Percentiles rank a stretch among this genome's conserved stretches.
phyloP scores from a whole-genome alignment of 2,113 vertebrate genomes.

The Scophthalmus maximus region DNA sequence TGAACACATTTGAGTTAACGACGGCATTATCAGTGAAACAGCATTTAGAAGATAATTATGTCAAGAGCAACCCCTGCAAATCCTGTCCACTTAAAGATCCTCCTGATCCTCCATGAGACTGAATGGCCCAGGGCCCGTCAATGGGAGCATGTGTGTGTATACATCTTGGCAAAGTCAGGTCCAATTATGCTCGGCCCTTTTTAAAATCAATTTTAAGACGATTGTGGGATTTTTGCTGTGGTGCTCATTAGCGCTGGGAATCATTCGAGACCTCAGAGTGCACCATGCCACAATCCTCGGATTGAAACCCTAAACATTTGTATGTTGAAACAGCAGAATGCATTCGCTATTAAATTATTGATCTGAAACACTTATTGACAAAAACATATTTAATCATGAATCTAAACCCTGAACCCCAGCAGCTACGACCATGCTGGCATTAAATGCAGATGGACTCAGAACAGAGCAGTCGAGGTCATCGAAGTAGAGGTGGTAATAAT shows the following conservation, averaged over 20 bases:
- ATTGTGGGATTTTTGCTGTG: conserved; percentile 23
- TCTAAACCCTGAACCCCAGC: too few species aligned
- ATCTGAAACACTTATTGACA: neutral
- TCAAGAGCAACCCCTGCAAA: conserved; percentile 23
- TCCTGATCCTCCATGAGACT: conserved; percentile 7
- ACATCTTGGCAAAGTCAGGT: too few species aligned
- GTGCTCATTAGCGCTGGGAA: conserved; percentile 12
- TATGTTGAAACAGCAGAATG: neutral
- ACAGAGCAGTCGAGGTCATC: conserved; percentile 7
- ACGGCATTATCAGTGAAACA: conserved; percentile 47
- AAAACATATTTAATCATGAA: too few species aligned
- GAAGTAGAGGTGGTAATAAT: conserved; percentile 37
- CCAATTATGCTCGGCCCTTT: conserved; percentile 28
- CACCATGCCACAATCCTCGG: neutral
- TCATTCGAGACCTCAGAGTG: neutral
- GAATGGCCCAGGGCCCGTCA: conserved; percentile 1
- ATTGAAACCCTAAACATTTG: neutral
- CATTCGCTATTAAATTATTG: neutral
- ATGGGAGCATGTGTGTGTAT: conserved; percentile 2
- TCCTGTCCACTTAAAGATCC: conserved; percentile 9
- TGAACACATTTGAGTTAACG: conserved; percentile 38
- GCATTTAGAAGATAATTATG: conserved; percentile 46
- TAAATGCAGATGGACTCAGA: conserved; percentile 7
- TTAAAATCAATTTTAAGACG: conserved; percentile 16
- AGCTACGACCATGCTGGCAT: conserved; percentile 4